Conservation (phyloP, 2,113 vertebrate species). For the Eubucco bourcierii region DNA sequence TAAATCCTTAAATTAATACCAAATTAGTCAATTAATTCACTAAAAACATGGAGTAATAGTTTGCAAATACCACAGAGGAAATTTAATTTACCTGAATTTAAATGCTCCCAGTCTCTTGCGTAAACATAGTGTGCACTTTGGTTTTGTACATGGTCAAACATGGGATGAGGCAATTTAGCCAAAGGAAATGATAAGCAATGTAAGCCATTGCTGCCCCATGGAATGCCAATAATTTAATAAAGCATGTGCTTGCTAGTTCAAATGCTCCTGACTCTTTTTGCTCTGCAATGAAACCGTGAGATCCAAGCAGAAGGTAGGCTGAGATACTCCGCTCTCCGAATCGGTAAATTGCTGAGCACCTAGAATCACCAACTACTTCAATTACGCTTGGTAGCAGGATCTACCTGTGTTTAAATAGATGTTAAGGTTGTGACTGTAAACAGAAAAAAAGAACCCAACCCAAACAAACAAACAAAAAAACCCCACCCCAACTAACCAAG, state of each 20-base stretch:
- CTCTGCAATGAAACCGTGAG: background rate
- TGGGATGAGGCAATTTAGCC: slow-evolving; percentile 10
- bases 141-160: background rate
- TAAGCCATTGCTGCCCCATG: background rate
- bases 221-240: slow-evolving; percentile 32
- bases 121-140: background rate
- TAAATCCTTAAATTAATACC: background rate
- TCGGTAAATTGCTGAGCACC: slow-evolving; percentile 15
- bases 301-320: slow-evolving; percentile 39
- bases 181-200: slow-evolving; percentile 2
- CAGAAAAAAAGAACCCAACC: background rate
- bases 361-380: slow-evolving; percentile 9
- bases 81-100: background rate
- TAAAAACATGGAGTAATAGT: background rate
- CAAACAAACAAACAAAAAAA: too few species aligned
- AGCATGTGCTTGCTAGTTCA: slow-evolving; percentile 12
- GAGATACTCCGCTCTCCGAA: background rate
- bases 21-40: background rate
- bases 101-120: background rate
- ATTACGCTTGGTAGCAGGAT: background rate
- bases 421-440: background rate
- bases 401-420: background rate
- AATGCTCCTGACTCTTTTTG: background rate
- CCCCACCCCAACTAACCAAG: too few species aligned
- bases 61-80: background rate